phyloP scores from a whole-genome alignment of 2,888 invertebrate genomes.

The Cryptus viduatorius region DNA sequence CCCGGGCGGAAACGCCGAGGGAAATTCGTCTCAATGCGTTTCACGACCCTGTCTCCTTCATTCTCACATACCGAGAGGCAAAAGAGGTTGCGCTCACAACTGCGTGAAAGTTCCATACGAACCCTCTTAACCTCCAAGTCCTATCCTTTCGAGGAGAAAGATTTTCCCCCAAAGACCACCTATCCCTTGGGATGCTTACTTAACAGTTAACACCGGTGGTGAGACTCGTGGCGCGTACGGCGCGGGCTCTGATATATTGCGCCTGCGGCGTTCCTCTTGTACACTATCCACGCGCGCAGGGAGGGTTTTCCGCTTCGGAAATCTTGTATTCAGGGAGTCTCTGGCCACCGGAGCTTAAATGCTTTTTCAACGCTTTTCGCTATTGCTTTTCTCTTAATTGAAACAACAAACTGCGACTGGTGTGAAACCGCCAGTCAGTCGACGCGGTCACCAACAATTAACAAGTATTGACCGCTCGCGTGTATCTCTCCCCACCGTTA shows the following conservation, averaged over 20 bases:
- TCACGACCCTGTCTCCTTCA: constrained; percentile 50
- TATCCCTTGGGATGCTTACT: constrained; percentile 76
- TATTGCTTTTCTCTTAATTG: constrained; percentile 33
- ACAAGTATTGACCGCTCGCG: constrained; percentile 68
- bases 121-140: constrained; percentile 73
- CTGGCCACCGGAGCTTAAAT: background rate
- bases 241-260: constrained; percentile 60
- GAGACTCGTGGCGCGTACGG: constrained; percentile 46
- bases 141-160: constrained; percentile 35
- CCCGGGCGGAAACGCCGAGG: constrained; percentile 71
- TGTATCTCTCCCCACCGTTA: constrained; percentile 44
- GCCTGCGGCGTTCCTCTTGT: constrained; percentile 44
- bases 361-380: background rate
- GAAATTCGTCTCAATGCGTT: constrained; percentile 66
- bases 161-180: constrained; percentile 65
- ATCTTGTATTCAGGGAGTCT: constrained; percentile 35
- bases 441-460: constrained; percentile 68
- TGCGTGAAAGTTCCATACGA: constrained; percentile 72
- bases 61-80: constrained; percentile 19
- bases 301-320: constrained; percentile 53
- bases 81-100: constrained; percentile 42
- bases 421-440: constrained; percentile 17
- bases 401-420: constrained; percentile 31
- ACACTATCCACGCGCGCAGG: constrained; percentile 22
- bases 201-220: constrained; percentile 75